phyloP scores from a whole-genome alignment of 2,888 invertebrate species.

The Geophilus truncorum region DNA sequence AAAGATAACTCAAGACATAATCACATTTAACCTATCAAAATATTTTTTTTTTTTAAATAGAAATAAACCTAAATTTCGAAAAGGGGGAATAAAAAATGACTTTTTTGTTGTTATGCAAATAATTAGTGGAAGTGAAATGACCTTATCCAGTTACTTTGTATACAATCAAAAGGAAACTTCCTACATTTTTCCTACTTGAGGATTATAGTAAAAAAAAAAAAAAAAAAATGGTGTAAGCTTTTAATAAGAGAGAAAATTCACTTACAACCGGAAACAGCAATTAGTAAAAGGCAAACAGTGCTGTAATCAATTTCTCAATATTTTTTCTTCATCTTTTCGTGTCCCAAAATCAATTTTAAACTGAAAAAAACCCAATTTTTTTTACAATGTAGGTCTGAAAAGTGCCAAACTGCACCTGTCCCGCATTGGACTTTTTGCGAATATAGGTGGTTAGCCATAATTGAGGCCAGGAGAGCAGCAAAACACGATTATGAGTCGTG shows the following conservation, averaged over 20 bases:
- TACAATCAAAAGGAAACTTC: not conserved
- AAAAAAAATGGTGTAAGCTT: not conserved
- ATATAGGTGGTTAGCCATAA: constrained; percentile 23
- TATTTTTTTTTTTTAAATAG: not conserved
- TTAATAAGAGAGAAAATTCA: not conserved
- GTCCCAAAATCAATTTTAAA: not conserved
- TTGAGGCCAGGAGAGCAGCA: constrained; percentile 21
- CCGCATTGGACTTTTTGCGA: not conserved
- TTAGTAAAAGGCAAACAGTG: not conserved
- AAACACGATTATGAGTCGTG: constrained; percentile 10
- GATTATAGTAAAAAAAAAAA: not conserved
- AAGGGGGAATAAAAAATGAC: not conserved
- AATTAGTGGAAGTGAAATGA: not conserved
- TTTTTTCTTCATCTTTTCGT: not conserved
- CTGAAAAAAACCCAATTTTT: not conserved
- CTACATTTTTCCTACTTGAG: not conserved
- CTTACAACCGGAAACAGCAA: not conserved
- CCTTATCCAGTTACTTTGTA: not conserved
- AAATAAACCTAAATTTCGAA: not conserved
- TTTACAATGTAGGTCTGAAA: not conserved
- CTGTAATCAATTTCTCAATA: not conserved
- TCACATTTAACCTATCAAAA: not conserved
- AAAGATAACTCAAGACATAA: not conserved
- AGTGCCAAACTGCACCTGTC: not conserved
- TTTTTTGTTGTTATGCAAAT: not conserved